Conservation (phyloP, 1,140 invertebrate genomes). For the Calosoma granatense region DNA sequence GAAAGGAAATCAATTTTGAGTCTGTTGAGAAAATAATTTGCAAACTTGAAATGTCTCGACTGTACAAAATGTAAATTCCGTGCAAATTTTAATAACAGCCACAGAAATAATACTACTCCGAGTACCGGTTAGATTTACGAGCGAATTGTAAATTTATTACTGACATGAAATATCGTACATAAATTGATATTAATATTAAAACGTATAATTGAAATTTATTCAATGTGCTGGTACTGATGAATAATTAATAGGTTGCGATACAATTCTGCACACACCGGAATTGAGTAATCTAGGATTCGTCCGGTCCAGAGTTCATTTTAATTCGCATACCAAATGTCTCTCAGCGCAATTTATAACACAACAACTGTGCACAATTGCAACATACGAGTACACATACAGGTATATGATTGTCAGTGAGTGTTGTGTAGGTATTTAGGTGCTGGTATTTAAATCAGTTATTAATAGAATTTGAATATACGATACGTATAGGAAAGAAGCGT, state of each 20-base stretch:
- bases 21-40: not conserved
- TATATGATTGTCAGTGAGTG: no score
- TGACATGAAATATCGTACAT: not conserved
- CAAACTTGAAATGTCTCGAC: not conserved
- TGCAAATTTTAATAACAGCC: not conserved
- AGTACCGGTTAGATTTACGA: not conserved
- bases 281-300: no score
- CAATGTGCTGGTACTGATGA: not conserved
- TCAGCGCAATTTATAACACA: no score
- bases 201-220: not conserved
- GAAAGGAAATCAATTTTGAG: not conserved
- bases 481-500: no score
- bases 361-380: no score
- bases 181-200: not conserved
- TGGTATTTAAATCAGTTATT: no score
- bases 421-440: no score
- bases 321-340: no score
- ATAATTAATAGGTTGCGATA: not conserved
- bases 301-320: no score
- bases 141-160: not conserved
- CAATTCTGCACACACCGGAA: no score
- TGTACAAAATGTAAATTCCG: not conserved
- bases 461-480: no score
- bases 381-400: no score
- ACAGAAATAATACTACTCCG: not conserved